Conservation (phyloP, 2,888 invertebrate species). For the Mongoloraphidia duomilia region DNA sequence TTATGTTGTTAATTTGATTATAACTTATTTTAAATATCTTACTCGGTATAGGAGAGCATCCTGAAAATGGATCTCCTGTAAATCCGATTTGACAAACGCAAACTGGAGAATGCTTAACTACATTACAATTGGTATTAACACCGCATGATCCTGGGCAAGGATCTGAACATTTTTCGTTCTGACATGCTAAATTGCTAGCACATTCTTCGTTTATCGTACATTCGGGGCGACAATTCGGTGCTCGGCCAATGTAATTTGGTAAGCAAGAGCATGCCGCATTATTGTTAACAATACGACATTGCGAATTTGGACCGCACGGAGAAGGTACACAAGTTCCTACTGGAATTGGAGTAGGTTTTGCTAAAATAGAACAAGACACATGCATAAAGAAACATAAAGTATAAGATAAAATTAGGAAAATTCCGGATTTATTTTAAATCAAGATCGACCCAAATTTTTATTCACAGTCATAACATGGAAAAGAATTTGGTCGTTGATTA, state of each 20-base stretch:
- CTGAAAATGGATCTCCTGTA: slow-evolving; percentile 74
- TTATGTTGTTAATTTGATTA: too few relatives aligned
- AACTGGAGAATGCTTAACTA: slow-evolving; percentile 69
- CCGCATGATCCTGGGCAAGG: slow-evolving; percentile 82
- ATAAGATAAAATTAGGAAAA: slow-evolving; percentile 6
- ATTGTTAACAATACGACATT: slow-evolving; percentile 62
- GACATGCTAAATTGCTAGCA: slow-evolving; percentile 67
- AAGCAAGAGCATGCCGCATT: slow-evolving; percentile 70
- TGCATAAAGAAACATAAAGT: not conserved
- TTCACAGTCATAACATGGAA: not conserved
- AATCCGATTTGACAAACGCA: slow-evolving; percentile 69
- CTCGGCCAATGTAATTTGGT: slow-evolving; percentile 62
- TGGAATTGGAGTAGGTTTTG: slow-evolving; percentile 32
- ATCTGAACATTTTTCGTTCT: slow-evolving; percentile 65
- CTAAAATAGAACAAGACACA: slow-evolving; percentile 29
- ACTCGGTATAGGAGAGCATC: slow-evolving; percentile 37
- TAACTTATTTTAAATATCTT: slow-evolving; percentile 7
- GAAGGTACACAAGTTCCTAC: slow-evolving; percentile 61
- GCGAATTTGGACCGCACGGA: slow-evolving; percentile 73
- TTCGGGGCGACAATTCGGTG: slow-evolving; percentile 77
- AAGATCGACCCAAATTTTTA: too few relatives aligned
- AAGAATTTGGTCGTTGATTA: slow-evolving; percentile 3
- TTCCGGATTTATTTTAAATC: too few relatives aligned
- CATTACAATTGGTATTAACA: slow-evolving; percentile 58
- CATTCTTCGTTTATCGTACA: slow-evolving; percentile 77